These are phyloP conservation scores for Gadopsis marmoratus DNA, from an alignment of 2,797 vertebrate species.

Conservation along the genomic window DNA sequence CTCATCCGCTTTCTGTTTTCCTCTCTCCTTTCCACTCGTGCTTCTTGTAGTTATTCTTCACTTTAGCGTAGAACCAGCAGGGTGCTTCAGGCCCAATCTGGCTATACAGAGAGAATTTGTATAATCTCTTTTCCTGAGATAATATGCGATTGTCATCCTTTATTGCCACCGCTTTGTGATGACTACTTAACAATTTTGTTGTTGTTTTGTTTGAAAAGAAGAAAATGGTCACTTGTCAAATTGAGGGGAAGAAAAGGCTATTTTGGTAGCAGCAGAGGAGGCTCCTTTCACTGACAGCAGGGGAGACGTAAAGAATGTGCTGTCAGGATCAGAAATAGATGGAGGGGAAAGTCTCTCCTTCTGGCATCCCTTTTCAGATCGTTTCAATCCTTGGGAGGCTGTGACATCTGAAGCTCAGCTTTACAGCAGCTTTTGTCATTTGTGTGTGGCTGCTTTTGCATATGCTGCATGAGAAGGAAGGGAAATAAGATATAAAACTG, in stretches of 20 bases:
- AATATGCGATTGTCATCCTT: conserved; percentile 45
- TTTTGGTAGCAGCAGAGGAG: conserved; percentile 65
- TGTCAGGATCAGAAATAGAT: conserved; percentile 68
- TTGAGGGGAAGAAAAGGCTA: conserved; percentile 38
- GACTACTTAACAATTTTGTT: conserved; percentile 58
- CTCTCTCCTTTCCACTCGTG: conserved; percentile 33
- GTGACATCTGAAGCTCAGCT: conserved; percentile 56
- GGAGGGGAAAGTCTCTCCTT: conserved; percentile 60
- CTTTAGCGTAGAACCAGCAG: conserved; percentile 53
- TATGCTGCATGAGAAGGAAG: conserved; percentile 13
- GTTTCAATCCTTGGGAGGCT: conserved; percentile 22
- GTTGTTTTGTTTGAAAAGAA: conserved; percentile 61
- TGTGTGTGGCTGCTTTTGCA: conserved; percentile 16
- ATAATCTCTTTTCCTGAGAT: conserved; percentile 64
- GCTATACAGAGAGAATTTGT: conserved; percentile 49
- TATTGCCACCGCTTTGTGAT: conserved; percentile 55
- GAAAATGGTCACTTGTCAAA: conserved; percentile 58
- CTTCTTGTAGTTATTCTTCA: conserved; percentile 43
- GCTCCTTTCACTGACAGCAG: conserved; percentile 57
- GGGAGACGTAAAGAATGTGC: conserved; percentile 56
- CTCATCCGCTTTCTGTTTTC: conserved; percentile 58
- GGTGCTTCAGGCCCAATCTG: conserved; percentile 46
- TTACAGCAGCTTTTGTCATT: conserved; percentile 31
- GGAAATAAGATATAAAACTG: conserved; percentile 24
- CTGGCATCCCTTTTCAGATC: conserved; percentile 37